Evolutionary conservation across 2,113 vertebrate species (phyloP).

Genomic region (Ahaetulla prasina): DNA sequence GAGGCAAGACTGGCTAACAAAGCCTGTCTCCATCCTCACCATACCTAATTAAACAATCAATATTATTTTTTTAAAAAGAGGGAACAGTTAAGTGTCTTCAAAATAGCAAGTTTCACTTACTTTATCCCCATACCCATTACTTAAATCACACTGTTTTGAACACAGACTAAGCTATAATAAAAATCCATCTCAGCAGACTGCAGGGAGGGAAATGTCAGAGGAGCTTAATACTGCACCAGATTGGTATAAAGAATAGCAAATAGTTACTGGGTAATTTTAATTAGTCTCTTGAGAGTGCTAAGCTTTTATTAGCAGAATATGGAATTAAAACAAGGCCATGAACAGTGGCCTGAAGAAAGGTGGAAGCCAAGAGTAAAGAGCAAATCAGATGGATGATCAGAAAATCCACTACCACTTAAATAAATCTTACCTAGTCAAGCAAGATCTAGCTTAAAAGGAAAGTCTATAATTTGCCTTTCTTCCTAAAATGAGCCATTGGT

Average conservation of each 20-base stretch:
- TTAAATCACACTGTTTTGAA: background rate
- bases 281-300: background rate
- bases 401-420: background rate
- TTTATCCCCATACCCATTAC: background rate
- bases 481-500: background rate
- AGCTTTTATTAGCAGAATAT: background rate
- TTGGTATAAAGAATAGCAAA: background rate
- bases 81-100: background rate
- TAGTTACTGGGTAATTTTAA: background rate
- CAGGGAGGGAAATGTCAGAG: background rate
- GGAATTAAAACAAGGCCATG: background rate
- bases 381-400: background rate
- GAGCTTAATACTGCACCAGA: background rate
- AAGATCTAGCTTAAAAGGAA: background rate
- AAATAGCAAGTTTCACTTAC: constrained; percentile 22
- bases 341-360: background rate
- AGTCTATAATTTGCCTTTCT: background rate
- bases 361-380: background rate
- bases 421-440: background rate
- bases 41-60: constrained; percentile 48
- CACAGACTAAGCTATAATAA: background rate
- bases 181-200: background rate
- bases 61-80: background rate
- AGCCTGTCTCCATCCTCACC: constrained; percentile 52
- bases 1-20: constrained; percentile 51